Conservation (phyloP, 2,888 invertebrate genomes). For the Dynastes hyllus region DNA sequence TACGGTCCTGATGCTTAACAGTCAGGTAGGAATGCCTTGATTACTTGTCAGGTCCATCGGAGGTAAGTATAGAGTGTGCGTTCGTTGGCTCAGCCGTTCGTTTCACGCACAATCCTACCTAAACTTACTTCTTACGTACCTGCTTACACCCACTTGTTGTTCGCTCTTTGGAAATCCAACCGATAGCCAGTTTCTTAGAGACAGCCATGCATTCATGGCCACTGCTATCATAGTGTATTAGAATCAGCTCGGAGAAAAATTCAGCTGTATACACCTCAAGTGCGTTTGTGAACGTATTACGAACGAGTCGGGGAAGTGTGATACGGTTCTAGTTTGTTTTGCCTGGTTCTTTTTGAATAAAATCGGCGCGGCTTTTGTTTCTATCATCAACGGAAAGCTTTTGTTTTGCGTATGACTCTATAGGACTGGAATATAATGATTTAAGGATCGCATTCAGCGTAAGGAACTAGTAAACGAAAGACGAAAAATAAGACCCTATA, state of each 20-base stretch:
- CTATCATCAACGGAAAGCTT: constrained; percentile 18
- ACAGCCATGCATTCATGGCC: constrained; percentile 57
- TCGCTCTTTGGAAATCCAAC: constrained; percentile 57
- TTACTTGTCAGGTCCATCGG: constrained; percentile 64
- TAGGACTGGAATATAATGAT: constrained; percentile 13
- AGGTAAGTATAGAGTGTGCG: constrained; percentile 62
- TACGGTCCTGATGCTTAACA: constrained; percentile 46
- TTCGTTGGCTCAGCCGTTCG: constrained; percentile 33
- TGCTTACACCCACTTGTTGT: constrained; percentile 60
- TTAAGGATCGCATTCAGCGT: constrained; percentile 1
- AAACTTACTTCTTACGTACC: constrained; percentile 60
- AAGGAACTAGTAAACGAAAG: background rate
- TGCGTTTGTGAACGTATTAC: constrained; percentile 11
- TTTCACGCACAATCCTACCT: constrained; percentile 46
- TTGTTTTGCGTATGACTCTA: background rate
- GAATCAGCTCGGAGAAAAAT: constrained; percentile 25
- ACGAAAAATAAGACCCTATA: too few relatives aligned
- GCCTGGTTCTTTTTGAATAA: constrained; percentile 1
- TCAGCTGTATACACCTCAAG: background rate
- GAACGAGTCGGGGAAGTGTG: background rate
- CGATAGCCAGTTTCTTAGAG: constrained; percentile 57
- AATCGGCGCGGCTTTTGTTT: constrained; percentile 4
- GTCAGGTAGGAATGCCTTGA: constrained; percentile 64
- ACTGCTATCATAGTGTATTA: constrained; percentile 35
- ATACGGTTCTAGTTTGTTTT: constrained; percentile 2